Base-by-base conservation (phyloP, 2,888 invertebrate species). In the Drosophila histrio region DNA sequence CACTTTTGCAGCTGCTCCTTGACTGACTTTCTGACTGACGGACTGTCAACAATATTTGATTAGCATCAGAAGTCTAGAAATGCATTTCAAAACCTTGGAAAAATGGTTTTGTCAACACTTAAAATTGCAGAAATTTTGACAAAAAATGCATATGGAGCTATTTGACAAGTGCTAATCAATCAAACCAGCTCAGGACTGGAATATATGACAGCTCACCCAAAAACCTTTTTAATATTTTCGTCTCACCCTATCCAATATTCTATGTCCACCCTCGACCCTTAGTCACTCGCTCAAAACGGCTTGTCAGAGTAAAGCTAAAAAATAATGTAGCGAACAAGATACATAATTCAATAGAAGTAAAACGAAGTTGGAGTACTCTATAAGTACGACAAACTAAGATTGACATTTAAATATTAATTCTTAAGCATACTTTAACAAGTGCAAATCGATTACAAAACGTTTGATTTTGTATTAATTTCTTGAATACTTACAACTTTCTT, bases 151-250 rank as follows among this genome's bases (percentile, higher is more conserved):
- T 58, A 50, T 54, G 62, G 30, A 82, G 61, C 54, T 61, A 8
- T 72, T 69, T 86, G 80, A 80, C 82, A 83, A 69, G 68, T 60
- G 69, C 72, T 83, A 79, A 86, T 82, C 82, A 82, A 82, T 82
- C 82, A 82, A 80, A 64, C 36, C 9, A 46, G 44, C 39, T 36
- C 63, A 43, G 47, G 56, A 39, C 50, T n/a, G n/a, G n/a, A 60
- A 62, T 71, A 38, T 78, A 82, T 84, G 84, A 79, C 84, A 73
- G 62, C 50, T n/a, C 28, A 9, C 8, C 53, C 19, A 49, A 68
- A 72, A 87, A 84, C 85, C 85, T 87, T 87, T 84, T 87, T 84
- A 81, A 87, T 84, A 69, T 73, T 78, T 79, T 56, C 43, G 30
- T 9, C 19, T 21, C 24, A 36, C 34, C 34, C 53, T 17, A 32